Percentiles rank a stretch among this genome's conserved stretches.
phyloP scores from a whole-genome alignment of 2,113 vertebrate species.

The Esox niger region DNA sequence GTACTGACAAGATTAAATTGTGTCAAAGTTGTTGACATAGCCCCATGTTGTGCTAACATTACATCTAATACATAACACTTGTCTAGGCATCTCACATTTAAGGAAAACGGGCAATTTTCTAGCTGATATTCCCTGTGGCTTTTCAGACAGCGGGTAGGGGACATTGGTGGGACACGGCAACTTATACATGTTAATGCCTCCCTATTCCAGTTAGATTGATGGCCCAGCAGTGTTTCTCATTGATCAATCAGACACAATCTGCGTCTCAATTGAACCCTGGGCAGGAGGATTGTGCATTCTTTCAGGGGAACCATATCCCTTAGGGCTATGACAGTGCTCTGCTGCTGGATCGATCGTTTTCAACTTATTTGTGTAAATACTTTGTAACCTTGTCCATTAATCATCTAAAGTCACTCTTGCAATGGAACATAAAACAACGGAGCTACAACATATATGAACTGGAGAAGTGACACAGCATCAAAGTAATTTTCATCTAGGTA shows the following conservation, averaged over 20 bases:
- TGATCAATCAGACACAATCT: conserved; percentile 39
- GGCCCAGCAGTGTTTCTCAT: conserved; percentile 31
- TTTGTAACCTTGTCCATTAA: conserved; percentile 69
- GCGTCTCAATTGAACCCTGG: conserved; percentile 23
- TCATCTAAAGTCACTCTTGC: conserved; percentile 24
- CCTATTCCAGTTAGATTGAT: conserved; percentile 24
- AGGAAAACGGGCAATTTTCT: too few relatives aligned
- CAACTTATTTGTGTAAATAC: conserved; percentile 74
- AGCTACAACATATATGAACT: conserved; percentile 1
- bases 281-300: conserved; percentile 21
- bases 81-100: too few relatives aligned
- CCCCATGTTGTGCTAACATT: too few relatives aligned
- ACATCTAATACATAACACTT: too few relatives aligned
- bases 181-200: conserved; percentile 34
- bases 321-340: conserved; percentile 54
- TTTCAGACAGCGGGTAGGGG: conserved; percentile 19
- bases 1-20: too few relatives aligned
- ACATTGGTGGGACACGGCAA: conserved; percentile 12
- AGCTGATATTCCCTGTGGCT: background rate
- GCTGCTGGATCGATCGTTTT: conserved; percentile 61
- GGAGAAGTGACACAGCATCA: background rate
- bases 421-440: conserved; percentile 30
- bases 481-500: too few relatives aligned
- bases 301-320: conserved; percentile 36
- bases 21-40: too few relatives aligned